A percentile compares a stretch with the other conserved stretches of the same genome.
These are phyloP conservation scores for Orchestes rusci DNA, from an alignment of 2,888 invertebrate species.

Conservation along the genomic window DNA sequence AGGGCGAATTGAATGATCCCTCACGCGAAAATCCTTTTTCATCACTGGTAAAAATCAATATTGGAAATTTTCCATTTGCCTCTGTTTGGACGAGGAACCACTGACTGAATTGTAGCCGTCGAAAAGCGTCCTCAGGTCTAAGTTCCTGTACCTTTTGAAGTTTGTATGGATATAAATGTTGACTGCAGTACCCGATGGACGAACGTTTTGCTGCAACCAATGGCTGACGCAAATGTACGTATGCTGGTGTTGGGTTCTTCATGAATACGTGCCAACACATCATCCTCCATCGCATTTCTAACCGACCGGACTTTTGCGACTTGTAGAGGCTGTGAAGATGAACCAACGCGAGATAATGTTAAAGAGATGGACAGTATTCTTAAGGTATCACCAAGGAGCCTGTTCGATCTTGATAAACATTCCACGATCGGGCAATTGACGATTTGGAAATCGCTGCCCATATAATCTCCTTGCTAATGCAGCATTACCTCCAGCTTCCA, in stretches of 20 bases:
- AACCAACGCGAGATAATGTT: no score
- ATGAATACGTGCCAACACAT: neutral
- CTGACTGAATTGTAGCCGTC: neutral
- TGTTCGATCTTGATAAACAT: neutral
- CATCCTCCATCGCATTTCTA: neutral
- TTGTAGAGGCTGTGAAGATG: no score
- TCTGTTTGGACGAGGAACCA: neutral
- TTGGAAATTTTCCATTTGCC: neutral
- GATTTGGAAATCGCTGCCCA: neutral
- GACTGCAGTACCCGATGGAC: neutral
- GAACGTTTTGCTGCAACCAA: neutral
- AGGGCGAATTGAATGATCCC: no score
- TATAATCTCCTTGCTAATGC: neutral
- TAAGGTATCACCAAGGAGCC: no score
- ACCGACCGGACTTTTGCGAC: neutral
- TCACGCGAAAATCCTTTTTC: constrained; percentile 1
- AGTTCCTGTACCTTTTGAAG: neutral
- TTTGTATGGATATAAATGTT: neutral
- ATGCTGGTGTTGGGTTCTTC: neutral
- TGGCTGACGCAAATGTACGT: neutral
- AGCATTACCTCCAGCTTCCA: neutral
- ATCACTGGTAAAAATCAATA: neutral
- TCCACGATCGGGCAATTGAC: neutral
- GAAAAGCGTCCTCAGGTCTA: neutral
- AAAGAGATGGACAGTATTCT: no score